phyloP scores from a whole-genome alignment of 2,113 vertebrate genomes.

The Grus americana region DNA sequence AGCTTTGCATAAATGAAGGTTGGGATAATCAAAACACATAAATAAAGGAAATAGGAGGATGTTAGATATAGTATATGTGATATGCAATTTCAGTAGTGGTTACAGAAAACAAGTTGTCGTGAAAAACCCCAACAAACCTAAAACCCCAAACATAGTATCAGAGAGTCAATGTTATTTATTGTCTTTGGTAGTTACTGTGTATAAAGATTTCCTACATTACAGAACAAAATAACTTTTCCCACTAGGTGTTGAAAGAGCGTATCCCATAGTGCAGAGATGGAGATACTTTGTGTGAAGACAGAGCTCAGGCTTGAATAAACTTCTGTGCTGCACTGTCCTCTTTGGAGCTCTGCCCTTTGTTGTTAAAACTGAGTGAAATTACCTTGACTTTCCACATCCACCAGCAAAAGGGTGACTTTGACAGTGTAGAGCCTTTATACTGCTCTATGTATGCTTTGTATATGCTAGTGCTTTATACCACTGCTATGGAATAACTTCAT shows the following conservation, averaged over 20 bases:
- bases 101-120: not conserved
- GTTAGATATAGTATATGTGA: not conserved
- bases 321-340: accelerated
- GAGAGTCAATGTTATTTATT: not conserved
- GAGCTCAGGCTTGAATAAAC: not conserved
- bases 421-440: not conserved
- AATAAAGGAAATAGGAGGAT: not conserved
- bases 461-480: no score
- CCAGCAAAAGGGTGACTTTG: not conserved
- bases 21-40: not conserved
- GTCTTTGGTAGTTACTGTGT: not conserved
- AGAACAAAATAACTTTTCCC: not conserved
- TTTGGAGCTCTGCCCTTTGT: not conserved
- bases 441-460: no score
- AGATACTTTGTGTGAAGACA: not conserved
- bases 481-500: not conserved
- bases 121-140: not conserved
- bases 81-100: not conserved
- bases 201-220: not conserved
- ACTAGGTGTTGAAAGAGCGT: accelerated
- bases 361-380: not conserved
- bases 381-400: not conserved
- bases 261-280: accelerated
- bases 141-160: accelerated
- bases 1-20: not conserved